Percentiles rank a stretch among this genome's conserved stretches.
Conservation (phyloP, 2,113 vertebrate genomes). For the Thalassarche chlororhynchos region DNA sequence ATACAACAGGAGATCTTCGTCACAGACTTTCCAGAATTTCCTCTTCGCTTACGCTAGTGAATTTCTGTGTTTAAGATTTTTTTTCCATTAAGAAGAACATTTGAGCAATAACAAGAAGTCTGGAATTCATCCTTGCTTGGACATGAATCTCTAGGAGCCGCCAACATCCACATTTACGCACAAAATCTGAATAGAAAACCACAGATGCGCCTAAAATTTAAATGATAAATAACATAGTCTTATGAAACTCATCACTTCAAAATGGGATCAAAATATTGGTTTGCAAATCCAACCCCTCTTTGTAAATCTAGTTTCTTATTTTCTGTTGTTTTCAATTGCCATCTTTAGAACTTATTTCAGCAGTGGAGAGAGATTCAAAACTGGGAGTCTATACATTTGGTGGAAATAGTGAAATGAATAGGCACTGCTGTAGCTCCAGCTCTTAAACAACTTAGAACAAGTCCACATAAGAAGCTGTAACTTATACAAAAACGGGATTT, state of each 20-base stretch:
- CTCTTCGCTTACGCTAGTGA: background rate
- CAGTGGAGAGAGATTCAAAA: background rate
- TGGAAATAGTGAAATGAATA: background rate
- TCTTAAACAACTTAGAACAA: background rate
- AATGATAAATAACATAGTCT: background rate
- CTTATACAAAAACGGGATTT: background rate
- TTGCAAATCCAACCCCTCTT: background rate
- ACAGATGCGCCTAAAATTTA: background rate
- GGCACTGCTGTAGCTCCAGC: background rate
- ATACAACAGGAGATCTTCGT: background rate
- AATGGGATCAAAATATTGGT: background rate
- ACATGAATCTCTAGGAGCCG: background rate
- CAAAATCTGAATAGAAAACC: background rate
- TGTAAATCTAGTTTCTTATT: background rate
- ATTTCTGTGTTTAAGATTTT: background rate
- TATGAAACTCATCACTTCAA: background rate
- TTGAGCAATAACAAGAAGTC: slow-evolving; percentile 7
- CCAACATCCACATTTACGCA: background rate
- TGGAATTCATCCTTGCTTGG: background rate
- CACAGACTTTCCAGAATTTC: background rate
- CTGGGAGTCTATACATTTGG: background rate
- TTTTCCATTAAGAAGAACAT: slow-evolving; percentile 7
- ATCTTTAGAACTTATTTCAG: background rate
- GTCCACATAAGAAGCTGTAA: background rate
- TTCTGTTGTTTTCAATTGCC: background rate